phyloP scores from a whole-genome alignment of 1,140 invertebrate species.

The Drosophila guanche region DNA sequence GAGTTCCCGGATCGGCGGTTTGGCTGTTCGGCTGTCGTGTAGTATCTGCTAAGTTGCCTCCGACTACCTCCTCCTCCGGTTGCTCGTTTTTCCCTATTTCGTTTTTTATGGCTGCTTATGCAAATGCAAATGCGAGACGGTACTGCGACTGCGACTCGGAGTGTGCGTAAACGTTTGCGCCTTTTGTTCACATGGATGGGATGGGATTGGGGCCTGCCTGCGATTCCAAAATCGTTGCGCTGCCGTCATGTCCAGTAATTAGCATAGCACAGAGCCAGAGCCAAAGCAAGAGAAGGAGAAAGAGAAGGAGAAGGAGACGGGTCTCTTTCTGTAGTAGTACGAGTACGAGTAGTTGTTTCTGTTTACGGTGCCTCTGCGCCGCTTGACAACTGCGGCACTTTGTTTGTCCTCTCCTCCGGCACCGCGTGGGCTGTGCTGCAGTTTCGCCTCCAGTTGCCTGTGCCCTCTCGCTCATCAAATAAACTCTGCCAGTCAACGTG shows the following conservation, averaged over 20 bases:
- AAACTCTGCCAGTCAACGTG: slow-evolving; percentile 20
- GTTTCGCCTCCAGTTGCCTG: too few relatives aligned
- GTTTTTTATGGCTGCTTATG: slow-evolving; percentile 73
- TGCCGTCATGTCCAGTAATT: slow-evolving; percentile 78
- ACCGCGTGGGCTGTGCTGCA: slow-evolving; percentile 30
- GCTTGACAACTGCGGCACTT: slow-evolving; percentile 69
- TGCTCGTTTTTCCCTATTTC: slow-evolving; percentile 37
- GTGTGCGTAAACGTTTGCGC: slow-evolving; percentile 75
- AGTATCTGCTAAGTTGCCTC: slow-evolving; percentile 54
- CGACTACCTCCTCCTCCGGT: slow-evolving; percentile 7
- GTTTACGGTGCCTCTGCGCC: slow-evolving; percentile 6
- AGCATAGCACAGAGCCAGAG: slow-evolving; percentile 66
- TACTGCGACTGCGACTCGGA: slow-evolving; percentile 42
- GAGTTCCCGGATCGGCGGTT: slow-evolving; percentile 41
- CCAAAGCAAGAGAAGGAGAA: slow-evolving; percentile 34
- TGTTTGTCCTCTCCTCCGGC: slow-evolving; percentile 58
- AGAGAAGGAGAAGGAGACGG: slow-evolving; percentile 41
- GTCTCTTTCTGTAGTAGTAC: neutral
- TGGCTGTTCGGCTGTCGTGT: slow-evolving; percentile 34
- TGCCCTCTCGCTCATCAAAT: slow-evolving; percentile 39
- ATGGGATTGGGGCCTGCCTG: slow-evolving; percentile 10
- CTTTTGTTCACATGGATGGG: slow-evolving; percentile 39
- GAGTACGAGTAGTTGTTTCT: slow-evolving; percentile 20
- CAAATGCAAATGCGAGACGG: slow-evolving; percentile 65
- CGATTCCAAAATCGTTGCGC: slow-evolving; percentile 54